Evolutionary conservation across 2,113 vertebrate genomes (phyloP).

Genomic region (Phalacrocorax brasilianus): DNA sequence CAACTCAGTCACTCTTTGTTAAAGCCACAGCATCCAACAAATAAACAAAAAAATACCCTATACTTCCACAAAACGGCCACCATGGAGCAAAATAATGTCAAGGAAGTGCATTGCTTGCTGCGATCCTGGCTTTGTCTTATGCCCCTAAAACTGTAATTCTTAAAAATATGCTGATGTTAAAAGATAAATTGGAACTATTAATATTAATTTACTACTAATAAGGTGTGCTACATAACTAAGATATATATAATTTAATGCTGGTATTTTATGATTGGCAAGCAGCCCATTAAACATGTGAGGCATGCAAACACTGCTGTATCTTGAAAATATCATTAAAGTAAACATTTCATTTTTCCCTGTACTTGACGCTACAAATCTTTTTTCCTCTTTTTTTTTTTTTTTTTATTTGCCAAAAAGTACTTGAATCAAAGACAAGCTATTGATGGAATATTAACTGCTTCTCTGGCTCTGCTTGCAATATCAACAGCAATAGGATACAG

Average conservation of each 20-base stretch:
- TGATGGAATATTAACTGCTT: conserved; percentile 61
- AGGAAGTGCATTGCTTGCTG: not conserved
- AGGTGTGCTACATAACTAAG: not conserved
- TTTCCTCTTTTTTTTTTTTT: not conserved
- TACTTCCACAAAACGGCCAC: not conserved
- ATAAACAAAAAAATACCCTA: conserved; percentile 32
- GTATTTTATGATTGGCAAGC: not conserved
- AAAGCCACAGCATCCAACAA: conserved; percentile 37
- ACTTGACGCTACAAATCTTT: conserved; percentile 5
- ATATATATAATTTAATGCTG: conserved; percentile 57
- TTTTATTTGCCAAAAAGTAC: not conserved
- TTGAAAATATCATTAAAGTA: conserved; percentile 46
- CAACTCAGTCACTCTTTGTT: conserved; percentile 72
- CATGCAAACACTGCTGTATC: not conserved
- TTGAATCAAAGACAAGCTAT: conserved; percentile 50
- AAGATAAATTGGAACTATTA: not conserved
- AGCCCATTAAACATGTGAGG: not conserved
- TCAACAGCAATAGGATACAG: not conserved
- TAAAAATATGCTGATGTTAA: not conserved
- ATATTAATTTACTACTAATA: conserved; percentile 48
- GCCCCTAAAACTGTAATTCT: not conserved
- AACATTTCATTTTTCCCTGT: conserved; percentile 11
- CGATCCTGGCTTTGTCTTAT: not conserved
- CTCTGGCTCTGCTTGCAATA: conserved; percentile 53
- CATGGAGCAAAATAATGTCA: not conserved